These are phyloP conservation scores for Calameuta pallipes DNA, from an alignment of 2,888 invertebrate genomes.

Conservation along the genomic window DNA sequence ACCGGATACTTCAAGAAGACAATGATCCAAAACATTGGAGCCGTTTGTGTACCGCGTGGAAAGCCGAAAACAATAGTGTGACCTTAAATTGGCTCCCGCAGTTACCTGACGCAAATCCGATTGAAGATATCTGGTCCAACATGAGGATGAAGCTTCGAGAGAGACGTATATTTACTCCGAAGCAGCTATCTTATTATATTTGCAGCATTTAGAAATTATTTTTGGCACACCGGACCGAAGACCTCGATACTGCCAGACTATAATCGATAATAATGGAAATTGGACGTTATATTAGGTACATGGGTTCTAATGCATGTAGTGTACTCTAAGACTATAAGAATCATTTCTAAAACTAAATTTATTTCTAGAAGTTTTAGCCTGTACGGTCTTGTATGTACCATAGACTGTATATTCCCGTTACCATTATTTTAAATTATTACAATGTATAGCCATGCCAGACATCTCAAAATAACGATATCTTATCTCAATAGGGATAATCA, in stretches of 20 bases:
- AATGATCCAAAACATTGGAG: conserved; percentile 38
- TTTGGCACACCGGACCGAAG: conserved; percentile 15
- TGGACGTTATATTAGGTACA: conserved; percentile 22
- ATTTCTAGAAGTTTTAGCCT: no score
- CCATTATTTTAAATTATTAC: no score
- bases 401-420: no score
- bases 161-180: conserved; percentile 17
- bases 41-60: conserved; percentile 32
- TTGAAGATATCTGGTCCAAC: conserved; percentile 33
- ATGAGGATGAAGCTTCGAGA: conserved; percentile 26
- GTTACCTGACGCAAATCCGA: conserved; percentile 36
- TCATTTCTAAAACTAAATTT: no score
- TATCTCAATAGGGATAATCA: no score
- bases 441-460: no score
- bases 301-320: no score
- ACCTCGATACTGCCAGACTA: conserved; percentile 19
- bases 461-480: no score
- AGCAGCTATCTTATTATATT: conserved; percentile 17
- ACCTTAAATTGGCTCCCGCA: conserved; percentile 33
- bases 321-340: no score
- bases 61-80: conserved; percentile 30
- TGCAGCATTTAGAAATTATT: conserved; percentile 15
- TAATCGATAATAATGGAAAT: conserved; percentile 22
- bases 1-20: conserved; percentile 33
- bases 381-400: no score